Evolutionary conservation across 1,140 invertebrate species (phyloP).

Genomic region (Aricia agestis): DNA sequence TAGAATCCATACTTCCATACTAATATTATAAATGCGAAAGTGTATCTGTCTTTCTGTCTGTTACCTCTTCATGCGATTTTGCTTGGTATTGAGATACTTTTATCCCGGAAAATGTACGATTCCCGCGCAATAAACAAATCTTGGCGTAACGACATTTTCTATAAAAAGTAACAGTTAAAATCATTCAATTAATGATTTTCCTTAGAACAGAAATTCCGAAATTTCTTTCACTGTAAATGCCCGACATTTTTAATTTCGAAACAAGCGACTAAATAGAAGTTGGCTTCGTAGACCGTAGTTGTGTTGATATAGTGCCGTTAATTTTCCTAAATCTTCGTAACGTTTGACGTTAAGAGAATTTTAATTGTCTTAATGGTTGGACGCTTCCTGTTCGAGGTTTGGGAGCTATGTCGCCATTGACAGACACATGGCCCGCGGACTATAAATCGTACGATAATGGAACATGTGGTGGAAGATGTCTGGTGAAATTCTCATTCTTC

Average conservation of each 20-base stretch:
- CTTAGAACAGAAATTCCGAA: too few relatives aligned
- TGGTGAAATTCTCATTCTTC: background rate
- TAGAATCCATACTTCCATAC: too few relatives aligned
- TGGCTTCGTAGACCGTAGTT: background rate
- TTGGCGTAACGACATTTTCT: too few relatives aligned
- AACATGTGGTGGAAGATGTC: background rate
- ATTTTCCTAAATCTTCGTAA: constrained; percentile 7
- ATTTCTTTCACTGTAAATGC: too few relatives aligned
- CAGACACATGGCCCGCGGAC: background rate
- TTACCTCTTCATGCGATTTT: too few relatives aligned
- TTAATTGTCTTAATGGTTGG: constrained; percentile 7
- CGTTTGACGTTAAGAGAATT: constrained; percentile 5
- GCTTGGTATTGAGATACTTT: too few relatives aligned
- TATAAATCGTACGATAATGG: background rate
- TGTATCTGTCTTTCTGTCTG: too few relatives aligned
- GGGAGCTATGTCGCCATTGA: background rate
- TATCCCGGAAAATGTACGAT: too few relatives aligned
- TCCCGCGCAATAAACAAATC: too few relatives aligned
- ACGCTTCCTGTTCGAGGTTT: background rate
- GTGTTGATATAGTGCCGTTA: background rate
- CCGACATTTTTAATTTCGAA: background rate
- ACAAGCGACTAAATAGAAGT: background rate
- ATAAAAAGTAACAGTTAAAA: too few relatives aligned
- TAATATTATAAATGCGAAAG: too few relatives aligned
- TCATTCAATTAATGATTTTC: too few relatives aligned